Conservation (phyloP, 2,888 invertebrate species). For the Tipula vernalis region DNA sequence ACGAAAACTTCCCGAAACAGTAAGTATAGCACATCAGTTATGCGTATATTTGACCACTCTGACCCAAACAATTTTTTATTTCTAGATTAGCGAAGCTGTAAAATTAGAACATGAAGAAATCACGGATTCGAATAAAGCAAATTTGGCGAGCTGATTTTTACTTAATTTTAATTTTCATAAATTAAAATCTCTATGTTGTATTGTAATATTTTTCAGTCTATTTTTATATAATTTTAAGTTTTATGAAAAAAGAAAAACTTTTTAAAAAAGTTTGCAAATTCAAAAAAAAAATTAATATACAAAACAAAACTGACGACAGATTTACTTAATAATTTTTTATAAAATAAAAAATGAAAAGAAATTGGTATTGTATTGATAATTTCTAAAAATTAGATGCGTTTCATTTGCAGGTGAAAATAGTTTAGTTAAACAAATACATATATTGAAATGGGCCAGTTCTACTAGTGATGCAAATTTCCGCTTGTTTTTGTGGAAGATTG, state of each 20-base stretch:
- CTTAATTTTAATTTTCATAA: not conserved
- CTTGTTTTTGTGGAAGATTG: too few species aligned
- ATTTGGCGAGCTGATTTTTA: not conserved
- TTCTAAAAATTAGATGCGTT: not conserved
- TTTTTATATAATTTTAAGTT: not conserved
- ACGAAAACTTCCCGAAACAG: slow-evolving; percentile 46
- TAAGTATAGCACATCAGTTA: slow-evolving; percentile 21
- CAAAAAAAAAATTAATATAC: not conserved
- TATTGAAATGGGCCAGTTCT: too few species aligned
- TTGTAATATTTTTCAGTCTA: not conserved
- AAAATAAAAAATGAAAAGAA: not conserved
- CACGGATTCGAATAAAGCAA: not conserved
- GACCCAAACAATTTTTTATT: not conserved
- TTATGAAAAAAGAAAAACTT: not conserved
- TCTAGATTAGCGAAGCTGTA: slow-evolving; percentile 20
- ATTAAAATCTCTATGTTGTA: not conserved
- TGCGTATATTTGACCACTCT: not conserved
- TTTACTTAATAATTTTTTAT: not conserved
- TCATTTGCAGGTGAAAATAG: not conserved
- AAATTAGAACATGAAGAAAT: not conserved
- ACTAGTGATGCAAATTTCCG: too few species aligned
- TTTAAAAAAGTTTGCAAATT: not conserved
- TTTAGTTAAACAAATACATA: too few species aligned
- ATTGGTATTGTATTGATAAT: not conserved
- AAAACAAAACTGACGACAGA: not conserved